These are phyloP conservation scores for Brachyhypopomus occidentalis DNA, from an alignment of 2,113 vertebrate genomes.

Conservation along the genomic window DNA sequence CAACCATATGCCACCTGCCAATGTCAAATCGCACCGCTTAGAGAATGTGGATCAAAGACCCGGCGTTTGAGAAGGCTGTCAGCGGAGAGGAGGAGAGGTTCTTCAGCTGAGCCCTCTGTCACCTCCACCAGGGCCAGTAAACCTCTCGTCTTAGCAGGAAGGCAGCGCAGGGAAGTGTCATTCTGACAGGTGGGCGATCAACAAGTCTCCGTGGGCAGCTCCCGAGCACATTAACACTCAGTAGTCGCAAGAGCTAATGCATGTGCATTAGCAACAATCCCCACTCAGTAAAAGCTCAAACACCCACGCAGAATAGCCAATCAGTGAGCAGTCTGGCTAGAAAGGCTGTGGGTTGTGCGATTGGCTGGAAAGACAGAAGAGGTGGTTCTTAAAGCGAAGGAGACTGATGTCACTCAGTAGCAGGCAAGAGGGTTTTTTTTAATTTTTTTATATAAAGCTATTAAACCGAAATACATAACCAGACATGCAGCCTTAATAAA, in stretches of 20 bases:
- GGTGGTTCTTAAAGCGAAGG: not conserved
- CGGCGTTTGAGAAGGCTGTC: not conserved
- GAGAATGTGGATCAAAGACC: not conserved
- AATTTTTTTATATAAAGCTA: not conserved
- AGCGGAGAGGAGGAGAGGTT: not conserved
- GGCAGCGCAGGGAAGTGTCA: constrained; percentile 26
- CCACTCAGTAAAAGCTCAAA: constrained; percentile 23
- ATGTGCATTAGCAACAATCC: constrained; percentile 43
- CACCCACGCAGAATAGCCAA: constrained; percentile 41
- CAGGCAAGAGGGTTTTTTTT: not conserved
- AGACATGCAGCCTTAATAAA: not conserved
- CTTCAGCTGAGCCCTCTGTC: not conserved
- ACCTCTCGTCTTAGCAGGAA: not conserved
- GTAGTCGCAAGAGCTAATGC: constrained; percentile 35
- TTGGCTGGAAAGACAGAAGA: constrained; percentile 1
- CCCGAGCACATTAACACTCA: constrained; percentile 45
- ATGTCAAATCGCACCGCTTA: not conserved
- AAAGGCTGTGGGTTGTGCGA: not conserved
- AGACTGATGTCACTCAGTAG: constrained; percentile 22
- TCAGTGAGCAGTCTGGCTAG: constrained; percentile 19
- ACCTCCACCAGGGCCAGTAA: not conserved
- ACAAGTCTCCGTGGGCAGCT: constrained; percentile 39
- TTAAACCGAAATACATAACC: constrained; percentile 18
- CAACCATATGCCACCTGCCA: not conserved
- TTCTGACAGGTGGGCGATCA: constrained; percentile 36